Percentiles rank a stretch among this genome's conserved stretches.
These are phyloP conservation scores for Pelodiscus sinensis DNA, from an alignment of 2,113 vertebrate species.

Conservation along the genomic window DNA sequence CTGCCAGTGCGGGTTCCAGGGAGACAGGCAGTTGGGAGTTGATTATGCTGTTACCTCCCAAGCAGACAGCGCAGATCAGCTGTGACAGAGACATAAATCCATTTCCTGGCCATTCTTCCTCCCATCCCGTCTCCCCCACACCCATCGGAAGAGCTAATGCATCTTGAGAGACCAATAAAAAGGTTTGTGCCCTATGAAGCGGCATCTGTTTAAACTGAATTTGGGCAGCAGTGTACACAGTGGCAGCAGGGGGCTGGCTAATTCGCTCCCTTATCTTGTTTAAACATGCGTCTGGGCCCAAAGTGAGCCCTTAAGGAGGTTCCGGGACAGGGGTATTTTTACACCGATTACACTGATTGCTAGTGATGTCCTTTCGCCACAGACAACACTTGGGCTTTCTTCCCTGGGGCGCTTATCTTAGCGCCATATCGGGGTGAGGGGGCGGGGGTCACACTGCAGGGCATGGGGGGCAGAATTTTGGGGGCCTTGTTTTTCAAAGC, in stretches of 20 bases:
- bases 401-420: background rate
- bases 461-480: background rate
- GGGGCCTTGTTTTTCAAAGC: background rate
- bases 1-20: background rate
- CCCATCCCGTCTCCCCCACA: background rate
- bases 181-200: constrained; percentile 9
- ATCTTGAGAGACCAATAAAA: background rate
- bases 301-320: constrained; percentile 22
- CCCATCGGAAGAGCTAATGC: background rate
- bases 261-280: constrained; percentile 38
- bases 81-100: background rate
- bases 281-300: constrained; percentile 15
- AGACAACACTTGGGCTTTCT: background rate
- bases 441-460: background rate
- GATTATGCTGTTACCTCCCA: no score
- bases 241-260: background rate
- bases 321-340: constrained; percentile 23
- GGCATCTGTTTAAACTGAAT: background rate
- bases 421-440: background rate
- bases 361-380: background rate
- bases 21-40: background rate
- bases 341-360: constrained; percentile 36
- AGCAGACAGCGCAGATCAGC: background rate
- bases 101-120: background rate
- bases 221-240: constrained; percentile 9